A percentile compares a stretch with the other conserved stretches of the same genome.
phyloP scores from a whole-genome alignment of 2,888 invertebrate species.

The Coleophora flavipennella region DNA sequence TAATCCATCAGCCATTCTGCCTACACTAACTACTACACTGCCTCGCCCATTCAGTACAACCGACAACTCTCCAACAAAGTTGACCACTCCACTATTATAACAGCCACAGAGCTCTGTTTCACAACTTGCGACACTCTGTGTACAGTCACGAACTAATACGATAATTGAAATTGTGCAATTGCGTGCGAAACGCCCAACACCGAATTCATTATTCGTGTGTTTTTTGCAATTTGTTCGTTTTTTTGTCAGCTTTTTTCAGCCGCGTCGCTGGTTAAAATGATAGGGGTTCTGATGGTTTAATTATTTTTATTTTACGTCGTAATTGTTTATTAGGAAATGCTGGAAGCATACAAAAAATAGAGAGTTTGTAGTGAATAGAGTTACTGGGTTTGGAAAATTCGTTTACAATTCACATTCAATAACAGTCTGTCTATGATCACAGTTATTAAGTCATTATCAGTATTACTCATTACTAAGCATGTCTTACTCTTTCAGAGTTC shows the following conservation, averaged over 20 bases:
- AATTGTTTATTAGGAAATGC: conserved; percentile 34
- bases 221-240: conserved; percentile 46
- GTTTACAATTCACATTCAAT: too few species aligned
- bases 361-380: too few species aligned
- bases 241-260: conserved; percentile 33
- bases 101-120: conserved; percentile 13
- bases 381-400: too few species aligned
- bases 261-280: conserved; percentile 39
- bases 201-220: conserved; percentile 64
- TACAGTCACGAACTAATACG: conserved; percentile 40
- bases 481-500: too few species aligned
- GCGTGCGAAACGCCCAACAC: conserved; percentile 64
- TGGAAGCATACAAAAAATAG: neutral
- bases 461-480: too few species aligned
- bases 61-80: neutral
- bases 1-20: conserved; percentile 36
- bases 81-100: too few species aligned
- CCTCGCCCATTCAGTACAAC: conserved; percentile 5
- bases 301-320: conserved; percentile 43
- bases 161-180: conserved; percentile 74
- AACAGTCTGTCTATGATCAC: too few species aligned
- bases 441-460: too few species aligned
- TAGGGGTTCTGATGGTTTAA: conserved; percentile 50
- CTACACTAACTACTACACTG: conserved; percentile 1
- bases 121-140: conserved; percentile 20